A percentile compares a stretch with the other conserved stretches of the same genome.
phyloP scores from a whole-genome alignment of 2,888 invertebrate species.

The Orthosia cruda region DNA sequence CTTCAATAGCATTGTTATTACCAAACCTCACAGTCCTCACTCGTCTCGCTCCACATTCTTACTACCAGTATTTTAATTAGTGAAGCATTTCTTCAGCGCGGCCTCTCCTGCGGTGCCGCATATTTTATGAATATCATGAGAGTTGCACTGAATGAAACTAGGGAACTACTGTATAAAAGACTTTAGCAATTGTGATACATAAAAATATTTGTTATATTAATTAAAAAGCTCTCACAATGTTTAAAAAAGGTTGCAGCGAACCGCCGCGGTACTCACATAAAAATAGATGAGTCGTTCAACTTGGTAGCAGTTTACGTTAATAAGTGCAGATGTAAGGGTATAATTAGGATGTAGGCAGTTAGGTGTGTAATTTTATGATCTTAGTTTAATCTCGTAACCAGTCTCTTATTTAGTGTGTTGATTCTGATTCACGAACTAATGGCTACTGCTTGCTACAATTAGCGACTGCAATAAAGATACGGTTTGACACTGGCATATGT shows the following conservation, averaged over 20 bases:
- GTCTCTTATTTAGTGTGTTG: background rate
- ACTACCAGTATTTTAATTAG: background rate
- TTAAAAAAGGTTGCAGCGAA: background rate
- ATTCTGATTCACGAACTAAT: background rate
- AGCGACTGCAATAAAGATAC: background rate
- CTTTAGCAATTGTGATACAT: constrained; percentile 25
- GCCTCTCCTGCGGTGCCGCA: too few relatives aligned
- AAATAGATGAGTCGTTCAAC: constrained; percentile 21
- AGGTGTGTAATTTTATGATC: background rate
- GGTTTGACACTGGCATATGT: too few relatives aligned
- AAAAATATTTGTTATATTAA: constrained; percentile 20
- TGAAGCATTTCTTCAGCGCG: background rate
- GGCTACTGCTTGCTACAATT: background rate
- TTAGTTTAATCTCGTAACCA: background rate
- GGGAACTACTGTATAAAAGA: constrained; percentile 21
- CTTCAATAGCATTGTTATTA: background rate
- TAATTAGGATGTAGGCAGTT: constrained; percentile 5
- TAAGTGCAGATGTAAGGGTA: constrained; percentile 29
- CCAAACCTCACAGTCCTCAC: background rate
- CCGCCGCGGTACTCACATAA: background rate
- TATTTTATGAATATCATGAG: constrained; percentile 12
- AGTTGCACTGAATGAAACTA: constrained; percentile 29
- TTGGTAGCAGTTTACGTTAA: background rate
- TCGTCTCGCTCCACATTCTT: background rate
- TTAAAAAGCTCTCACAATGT: constrained; percentile 37